These are phyloP conservation scores for Hydropsyche tenuis DNA, from an alignment of 1,140 invertebrate genomes.

Conservation along the genomic window DNA sequence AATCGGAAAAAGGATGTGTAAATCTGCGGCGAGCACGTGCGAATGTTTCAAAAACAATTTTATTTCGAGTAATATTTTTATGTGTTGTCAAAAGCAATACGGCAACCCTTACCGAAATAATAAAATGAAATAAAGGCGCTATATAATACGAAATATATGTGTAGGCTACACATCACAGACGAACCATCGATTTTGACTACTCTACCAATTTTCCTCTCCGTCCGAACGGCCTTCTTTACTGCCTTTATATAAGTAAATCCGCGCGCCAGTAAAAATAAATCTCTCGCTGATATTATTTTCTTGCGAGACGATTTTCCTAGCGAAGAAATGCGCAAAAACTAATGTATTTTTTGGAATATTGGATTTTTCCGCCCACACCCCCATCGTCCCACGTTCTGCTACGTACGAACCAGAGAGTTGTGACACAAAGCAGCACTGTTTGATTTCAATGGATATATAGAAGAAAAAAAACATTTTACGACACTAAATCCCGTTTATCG, in stretches of 20 bases:
- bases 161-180: constrained; percentile 6
- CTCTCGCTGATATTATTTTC: constrained; percentile 24
- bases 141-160: neutral
- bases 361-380: neutral
- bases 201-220: constrained; percentile 14
- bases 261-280: constrained; percentile 20
- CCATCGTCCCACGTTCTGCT: neutral
- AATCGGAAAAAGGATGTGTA: neutral
- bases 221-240: constrained; percentile 1
- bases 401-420: constrained; percentile 8
- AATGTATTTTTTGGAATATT: constrained; percentile 22
- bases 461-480: neutral
- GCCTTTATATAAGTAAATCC: constrained; percentile 24
- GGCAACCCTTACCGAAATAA: constrained; percentile 2
- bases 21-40: too few species aligned
- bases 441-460: neutral
- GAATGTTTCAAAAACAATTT: neutral
- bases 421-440: constrained; percentile 15
- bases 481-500: constrained; percentile 3
- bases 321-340: constrained; percentile 12
- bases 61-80: neutral
- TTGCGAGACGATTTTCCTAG: constrained; percentile 17
- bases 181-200: constrained; percentile 26
- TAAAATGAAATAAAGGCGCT: neutral
- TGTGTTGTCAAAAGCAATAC: constrained; percentile 6